These are phyloP conservation scores for Trididemnum nubilum DNA, from an alignment of 23 tunicate genomes.

Conservation along the genomic window DNA sequence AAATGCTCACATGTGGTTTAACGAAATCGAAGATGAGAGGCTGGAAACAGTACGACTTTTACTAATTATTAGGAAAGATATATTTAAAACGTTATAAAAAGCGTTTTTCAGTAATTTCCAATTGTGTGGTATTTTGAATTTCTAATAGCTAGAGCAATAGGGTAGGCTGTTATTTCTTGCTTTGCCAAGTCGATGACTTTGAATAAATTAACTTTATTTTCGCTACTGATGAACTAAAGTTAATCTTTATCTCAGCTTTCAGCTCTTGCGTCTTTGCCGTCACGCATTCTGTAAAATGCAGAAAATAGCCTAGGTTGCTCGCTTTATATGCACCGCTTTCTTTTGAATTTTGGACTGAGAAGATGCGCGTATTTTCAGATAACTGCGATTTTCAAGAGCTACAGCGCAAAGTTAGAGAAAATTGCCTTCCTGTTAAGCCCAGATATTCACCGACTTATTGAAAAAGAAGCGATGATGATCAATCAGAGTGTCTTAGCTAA, in stretches of 20 bases:
- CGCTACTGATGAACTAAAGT: too few species aligned
- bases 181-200: too few species aligned
- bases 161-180: too few species aligned
- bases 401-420: constrained; percentile 46
- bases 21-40: constrained; percentile 74
- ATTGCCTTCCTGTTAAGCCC: constrained; percentile 51
- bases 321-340: too few species aligned
- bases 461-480: constrained; percentile 91
- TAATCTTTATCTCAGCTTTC: too few species aligned
- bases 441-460: constrained; percentile 73
- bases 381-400: constrained; percentile 63
- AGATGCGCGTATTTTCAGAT: constrained; percentile 62
- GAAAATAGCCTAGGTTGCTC: too few species aligned
- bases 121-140: not conserved
- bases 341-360: too few species aligned
- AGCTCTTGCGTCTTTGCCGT: too few species aligned
- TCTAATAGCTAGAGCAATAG: too few species aligned
- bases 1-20: constrained; percentile 49
- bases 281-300: too few species aligned
- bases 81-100: not conserved
- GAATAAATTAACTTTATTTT: too few species aligned
- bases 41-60: constrained; percentile 60
- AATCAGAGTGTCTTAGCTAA: constrained; percentile 87
- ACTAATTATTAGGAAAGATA: not conserved
- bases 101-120: not conserved